phyloP scores from a whole-genome alignment of 2,113 vertebrate genomes.

The Otolemur garnettii region DNA sequence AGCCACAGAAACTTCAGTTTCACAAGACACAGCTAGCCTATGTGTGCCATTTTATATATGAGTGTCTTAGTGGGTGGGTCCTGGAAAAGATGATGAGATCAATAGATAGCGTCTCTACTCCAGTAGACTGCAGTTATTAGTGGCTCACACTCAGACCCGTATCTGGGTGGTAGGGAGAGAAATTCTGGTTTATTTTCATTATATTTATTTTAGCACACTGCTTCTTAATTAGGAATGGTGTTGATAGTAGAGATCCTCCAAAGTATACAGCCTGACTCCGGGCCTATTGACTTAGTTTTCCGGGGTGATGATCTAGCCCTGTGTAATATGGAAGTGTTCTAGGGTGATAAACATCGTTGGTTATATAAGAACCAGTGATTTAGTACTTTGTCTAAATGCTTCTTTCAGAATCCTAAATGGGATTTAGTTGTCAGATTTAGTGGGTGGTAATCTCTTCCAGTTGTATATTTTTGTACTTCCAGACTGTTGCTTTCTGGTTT shows the following conservation, averaged over 20 bases:
- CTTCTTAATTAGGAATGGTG: neutral
- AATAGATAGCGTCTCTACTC: neutral
- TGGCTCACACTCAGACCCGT: neutral
- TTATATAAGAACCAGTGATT: neutral
- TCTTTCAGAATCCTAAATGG: constrained; percentile 27
- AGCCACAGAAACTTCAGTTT: neutral
- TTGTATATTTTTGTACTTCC: constrained; percentile 73
- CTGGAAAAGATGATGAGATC: neutral
- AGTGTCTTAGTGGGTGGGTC: neutral
- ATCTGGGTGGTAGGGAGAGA: neutral
- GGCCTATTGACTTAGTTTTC: neutral
- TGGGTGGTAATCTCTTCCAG: constrained; percentile 36
- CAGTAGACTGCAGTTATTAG: neutral
- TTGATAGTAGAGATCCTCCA: neutral
- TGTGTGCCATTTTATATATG: neutral
- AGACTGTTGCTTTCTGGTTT: constrained; percentile 66
- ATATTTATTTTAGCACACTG: neutral
- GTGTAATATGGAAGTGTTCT: neutral
- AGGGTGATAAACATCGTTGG: neutral
- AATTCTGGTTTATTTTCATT: neutral
- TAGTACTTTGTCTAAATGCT: constrained; percentile 52
- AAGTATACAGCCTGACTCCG: neutral
- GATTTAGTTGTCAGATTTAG: constrained; percentile 16
- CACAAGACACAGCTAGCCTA: neutral
- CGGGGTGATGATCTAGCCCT: neutral